Evolutionary conservation across 2,888 invertebrate genomes (phyloP).

Genomic region (Aporophyla lueneburgensis): DNA sequence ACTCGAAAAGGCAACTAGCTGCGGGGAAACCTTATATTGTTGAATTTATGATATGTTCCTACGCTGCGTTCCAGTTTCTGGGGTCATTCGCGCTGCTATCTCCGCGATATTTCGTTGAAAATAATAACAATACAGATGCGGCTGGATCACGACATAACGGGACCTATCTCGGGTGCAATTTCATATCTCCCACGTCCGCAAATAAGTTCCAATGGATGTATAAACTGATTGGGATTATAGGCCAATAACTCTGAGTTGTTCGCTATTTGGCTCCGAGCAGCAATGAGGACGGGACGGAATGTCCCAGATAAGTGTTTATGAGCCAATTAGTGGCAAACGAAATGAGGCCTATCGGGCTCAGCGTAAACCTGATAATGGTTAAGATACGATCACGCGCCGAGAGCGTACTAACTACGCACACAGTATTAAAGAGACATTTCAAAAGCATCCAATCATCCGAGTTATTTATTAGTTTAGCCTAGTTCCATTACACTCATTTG

Average conservation of each 20-base stretch:
- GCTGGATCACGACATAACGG: conserved; percentile 71
- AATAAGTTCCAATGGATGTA: conserved; percentile 71
- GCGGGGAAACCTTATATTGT: conserved; percentile 87
- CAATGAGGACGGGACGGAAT: conserved; percentile 78
- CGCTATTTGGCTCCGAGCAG: conserved; percentile 78
- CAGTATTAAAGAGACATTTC: conserved; percentile 58
- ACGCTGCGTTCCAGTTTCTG: conserved; percentile 82
- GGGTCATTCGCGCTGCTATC: conserved; percentile 82
- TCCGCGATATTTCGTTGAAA: conserved; percentile 80
- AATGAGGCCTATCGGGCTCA: conserved; percentile 79
- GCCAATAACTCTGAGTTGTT: conserved; percentile 75
- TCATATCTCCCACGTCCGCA: conserved; percentile 67
- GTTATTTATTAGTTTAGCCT: conserved; percentile 65
- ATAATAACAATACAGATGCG: conserved; percentile 80
- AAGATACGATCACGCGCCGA: conserved; percentile 75
- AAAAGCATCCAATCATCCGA: conserved; percentile 54
- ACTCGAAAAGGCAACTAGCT: conserved; percentile 88
- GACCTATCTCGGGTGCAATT: conserved; percentile 73
- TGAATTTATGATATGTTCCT: conserved; percentile 87
- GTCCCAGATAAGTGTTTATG: conserved; percentile 86
- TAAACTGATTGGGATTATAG: conserved; percentile 76
- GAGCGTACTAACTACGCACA: conserved; percentile 62
- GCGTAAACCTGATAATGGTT: conserved; percentile 80
- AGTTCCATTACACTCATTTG: conserved; percentile 56
- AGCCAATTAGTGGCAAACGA: conserved; percentile 84